phyloP scores from a whole-genome alignment of 92 coral and sea anemone species.

The Epizoanthus stellaris region DNA sequence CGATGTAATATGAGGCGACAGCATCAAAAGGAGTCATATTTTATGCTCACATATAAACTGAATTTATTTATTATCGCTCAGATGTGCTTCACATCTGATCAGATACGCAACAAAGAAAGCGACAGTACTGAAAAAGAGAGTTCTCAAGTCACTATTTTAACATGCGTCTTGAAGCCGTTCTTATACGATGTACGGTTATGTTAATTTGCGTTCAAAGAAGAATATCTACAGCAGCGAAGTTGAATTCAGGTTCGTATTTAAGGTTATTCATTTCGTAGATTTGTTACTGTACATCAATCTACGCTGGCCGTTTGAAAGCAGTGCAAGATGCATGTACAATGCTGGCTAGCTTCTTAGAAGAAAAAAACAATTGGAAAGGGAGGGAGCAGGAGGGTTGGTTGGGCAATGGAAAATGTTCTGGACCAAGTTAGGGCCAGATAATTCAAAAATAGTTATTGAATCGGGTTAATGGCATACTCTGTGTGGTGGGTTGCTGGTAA shows the following conservation, averaged over 20 bases:
- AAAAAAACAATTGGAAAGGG: no score
- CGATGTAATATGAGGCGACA: conserved; percentile 23
- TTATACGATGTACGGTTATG: background rate
- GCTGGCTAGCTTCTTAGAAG: no score
- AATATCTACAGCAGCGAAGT: background rate
- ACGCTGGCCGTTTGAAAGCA: no score
- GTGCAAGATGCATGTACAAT: no score
- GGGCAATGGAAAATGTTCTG: no score
- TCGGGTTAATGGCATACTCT: no score
- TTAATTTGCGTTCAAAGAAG: background rate
- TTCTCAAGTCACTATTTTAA: background rate
- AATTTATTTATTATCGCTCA: background rate
- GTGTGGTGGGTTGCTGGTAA: no score
- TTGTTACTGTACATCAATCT: no score
- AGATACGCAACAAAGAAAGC: background rate
- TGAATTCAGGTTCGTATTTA: conserved; percentile 3
- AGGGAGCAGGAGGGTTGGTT: no score
- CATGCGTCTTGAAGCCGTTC: background rate
- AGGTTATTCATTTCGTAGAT: no score
- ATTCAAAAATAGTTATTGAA: no score
- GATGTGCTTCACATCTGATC: background rate
- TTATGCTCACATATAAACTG: background rate
- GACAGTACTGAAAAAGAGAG: background rate
- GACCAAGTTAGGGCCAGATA: no score
- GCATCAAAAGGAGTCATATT: background rate